Base-by-base conservation (phyloP, 2,113 vertebrate species). In the Bufo gargarizans region DNA sequence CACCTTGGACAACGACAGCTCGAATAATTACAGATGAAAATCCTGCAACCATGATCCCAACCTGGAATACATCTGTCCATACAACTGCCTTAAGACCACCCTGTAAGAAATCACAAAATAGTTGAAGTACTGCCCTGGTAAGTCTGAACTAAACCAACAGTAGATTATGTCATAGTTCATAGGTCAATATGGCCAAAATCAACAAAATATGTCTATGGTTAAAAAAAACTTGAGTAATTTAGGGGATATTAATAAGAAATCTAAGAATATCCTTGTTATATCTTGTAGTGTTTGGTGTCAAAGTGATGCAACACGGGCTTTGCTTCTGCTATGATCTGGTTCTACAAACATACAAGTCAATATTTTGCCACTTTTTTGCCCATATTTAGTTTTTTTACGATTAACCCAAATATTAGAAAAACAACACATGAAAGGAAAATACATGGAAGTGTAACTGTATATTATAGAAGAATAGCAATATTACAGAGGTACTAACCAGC, bases 31-130 rank as follows among this genome's bases (percentile, higher is more conserved):
- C 96, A 50, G 96, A 91, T 0, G 96, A 91, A 91, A 97, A 96
- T 50, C 97, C 97, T 91, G 96, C 95, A 0, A 98, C 72, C 96
- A 98, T 97, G 90, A 98, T 95, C 89, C 94, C 94, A 86, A 97
- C 94, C 93, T 98, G 97, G 91, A 98, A 96, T 65, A 97, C 97
- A 0, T 98, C 97, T 2, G 97, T 98, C 97, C 97, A 98, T 77
- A 98, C 96, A 89, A 98, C 97, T 0, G 97, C 97, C 91, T 97
- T 98, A 53, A 98, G 94, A 74, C 97, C 97, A 0, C 97, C 97
- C 97, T 98, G 94, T 76, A 90, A 91, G 90, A 33, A 83, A 84
- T 50, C 19, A 88, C 6, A 67, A 5, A 74, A 2, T 22, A 9
- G 20, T 71, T 47, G 19, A 88, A 47, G 53, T 69, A 33, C 33